phyloP scores from a whole-genome alignment of 92 coral and sea anemone species.

The Porites evermanni region DNA sequence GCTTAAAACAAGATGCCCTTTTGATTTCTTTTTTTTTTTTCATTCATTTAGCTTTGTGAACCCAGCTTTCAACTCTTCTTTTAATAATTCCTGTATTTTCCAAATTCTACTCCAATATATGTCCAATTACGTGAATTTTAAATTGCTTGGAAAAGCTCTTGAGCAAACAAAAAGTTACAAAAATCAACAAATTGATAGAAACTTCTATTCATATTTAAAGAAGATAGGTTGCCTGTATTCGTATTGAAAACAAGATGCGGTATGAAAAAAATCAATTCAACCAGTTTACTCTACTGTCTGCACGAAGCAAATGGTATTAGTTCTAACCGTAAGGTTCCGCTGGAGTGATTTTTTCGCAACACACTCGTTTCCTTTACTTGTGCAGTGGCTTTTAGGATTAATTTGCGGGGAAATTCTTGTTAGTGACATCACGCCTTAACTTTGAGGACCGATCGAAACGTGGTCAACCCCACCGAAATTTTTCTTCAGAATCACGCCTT shows the following conservation, averaged over 20 bases:
- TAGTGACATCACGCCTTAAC: too few species aligned
- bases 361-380: not conserved
- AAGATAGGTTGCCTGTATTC: not conserved
- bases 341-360: not conserved
- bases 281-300: not conserved
- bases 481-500: not conserved
- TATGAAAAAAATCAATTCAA: not conserved
- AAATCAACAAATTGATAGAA: slow-evolving; percentile 21
- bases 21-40: not conserved
- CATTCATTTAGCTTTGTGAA: not conserved
- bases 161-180: slow-evolving; percentile 33
- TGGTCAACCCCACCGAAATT: not conserved
- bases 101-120: slow-evolving; percentile 12
- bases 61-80: not conserved
- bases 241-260: not conserved
- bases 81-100: not conserved
- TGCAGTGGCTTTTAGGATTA: not conserved
- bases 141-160: slow-evolving; percentile 2
- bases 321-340: not conserved
- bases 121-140: slow-evolving; percentile 22
- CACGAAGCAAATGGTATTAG: not conserved
- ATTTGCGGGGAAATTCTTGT: not conserved
- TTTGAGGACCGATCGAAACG: not conserved
- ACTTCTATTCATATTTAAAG: not conserved
- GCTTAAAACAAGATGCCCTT: not conserved